Evolutionary conservation across 1,140 invertebrate species (phyloP), one percentile per base, ranked within the genome.

Genomic region (Drosophila neocordata): DNA sequence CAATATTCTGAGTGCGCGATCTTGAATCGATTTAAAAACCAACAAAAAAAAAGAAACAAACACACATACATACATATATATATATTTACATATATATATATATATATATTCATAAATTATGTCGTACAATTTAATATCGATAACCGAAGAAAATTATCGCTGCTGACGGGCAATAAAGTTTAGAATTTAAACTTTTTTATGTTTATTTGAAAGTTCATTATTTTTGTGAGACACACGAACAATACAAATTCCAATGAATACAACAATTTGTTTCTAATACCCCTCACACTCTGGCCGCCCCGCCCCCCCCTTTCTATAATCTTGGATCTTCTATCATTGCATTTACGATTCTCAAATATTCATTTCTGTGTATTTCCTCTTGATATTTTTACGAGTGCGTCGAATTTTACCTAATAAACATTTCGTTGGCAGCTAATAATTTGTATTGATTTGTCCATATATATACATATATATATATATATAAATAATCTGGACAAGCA

Each of bases 161-260:
- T 52, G 51, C 60, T 58, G 60, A 76, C 63, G 82, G 82, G 78
- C 67, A 79, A 69, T 87, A 78, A 75, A 85, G 74, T 56, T 56
- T 63, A 55, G 68, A 81, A 75, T 75, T 63, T 82, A 56, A 73
- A 72, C 53, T 70, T 77, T 65, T 59, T 69, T 53, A 67, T 75
- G 73, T 69, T 85, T 69, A 78, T 69, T 85, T 73, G 74, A 82
- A 72, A 82, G 78, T 69, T 75, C 68, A 82, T 82, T 77, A 76
- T 67, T 65, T 48, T 76, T 65, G 65, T 65, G 65, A 60, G 69
- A 60, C 73, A 31, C 13, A 41, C 53, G 76, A 56, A 62, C 64
- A 51, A 61, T 59, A 56, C 77, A 53, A 69, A 67, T 61, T 72
- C 24, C 35, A 60, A 72, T 58, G 35, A 20, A 41, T n/a, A 56